Base-by-base conservation (phyloP, 1,140 invertebrate genomes). In the Aphelenchoides besseyi region DNA sequence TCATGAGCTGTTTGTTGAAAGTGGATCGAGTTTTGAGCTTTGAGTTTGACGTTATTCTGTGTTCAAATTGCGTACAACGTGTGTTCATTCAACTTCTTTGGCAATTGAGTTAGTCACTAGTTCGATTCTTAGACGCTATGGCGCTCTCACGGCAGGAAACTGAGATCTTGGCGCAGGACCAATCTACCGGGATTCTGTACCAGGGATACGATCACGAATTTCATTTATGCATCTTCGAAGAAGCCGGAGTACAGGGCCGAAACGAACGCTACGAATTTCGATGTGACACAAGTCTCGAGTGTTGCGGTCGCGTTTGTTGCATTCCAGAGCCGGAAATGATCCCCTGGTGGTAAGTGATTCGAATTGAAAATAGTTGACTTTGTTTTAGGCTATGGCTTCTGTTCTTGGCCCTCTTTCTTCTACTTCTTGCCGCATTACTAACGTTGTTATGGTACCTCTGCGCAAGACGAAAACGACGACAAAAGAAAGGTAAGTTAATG, bases 401-500 rank as follows among this genome's bases (percentile, higher is more conserved):
- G n/a, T 71, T 80, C 18, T 66, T 83, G n/a, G 18, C 77, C 18
- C 68, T 83, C 18, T 71, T 53, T 28, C 66, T 82, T 12, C 36
- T 83, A 12, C 30, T 74, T 1, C 69, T 84, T 16, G 8, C 69
- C 8, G 53, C 70, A 9, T 37, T 83, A 2, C 69, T 81, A 1
- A 74, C 67, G 12, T 32, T 71, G 2, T 57, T 83, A 3, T 70
- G 70, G 8, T 79, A 77, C 30, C 63, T 75, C 30, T 83, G 79
- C 32, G 69, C 76, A 0, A 16, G 77, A 18, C 30, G 73, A 57
- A 82, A 81, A 57, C 54, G 63, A 2, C 79, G 74, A 36, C 74
- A 70, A 62, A 84, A 83, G 76, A 79, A 82, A 75, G 74, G 81
- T 82, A 26, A 71, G 80, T 72, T 12, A 12, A 0, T 12, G 35